These are phyloP conservation scores for Labroides dimidiatus DNA, from an alignment of 2,797 vertebrate species.

Conservation along the genomic window DNA sequence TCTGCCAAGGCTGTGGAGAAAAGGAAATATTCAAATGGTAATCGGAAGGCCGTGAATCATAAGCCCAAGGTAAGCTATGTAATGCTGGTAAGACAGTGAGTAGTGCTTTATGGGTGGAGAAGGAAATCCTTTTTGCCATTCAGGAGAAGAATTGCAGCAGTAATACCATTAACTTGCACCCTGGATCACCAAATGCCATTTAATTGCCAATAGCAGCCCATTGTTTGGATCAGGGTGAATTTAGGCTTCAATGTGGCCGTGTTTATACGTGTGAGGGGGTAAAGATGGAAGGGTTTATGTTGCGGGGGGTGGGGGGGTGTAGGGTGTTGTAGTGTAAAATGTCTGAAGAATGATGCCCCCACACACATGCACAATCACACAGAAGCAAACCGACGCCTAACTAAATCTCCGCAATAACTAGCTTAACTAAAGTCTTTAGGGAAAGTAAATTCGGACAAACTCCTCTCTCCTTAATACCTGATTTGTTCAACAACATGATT, in stretches of 20 bases:
- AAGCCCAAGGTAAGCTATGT: conserved; percentile 89
- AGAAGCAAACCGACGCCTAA: conserved; percentile 88
- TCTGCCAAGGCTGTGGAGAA: conserved; percentile 69
- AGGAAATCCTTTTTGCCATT: conserved; percentile 87
- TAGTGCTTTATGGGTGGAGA: conserved; percentile 86
- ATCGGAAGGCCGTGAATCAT: conserved; percentile 86
- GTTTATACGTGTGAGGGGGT: conserved; percentile 69
- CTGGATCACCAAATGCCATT: conserved; percentile 87
- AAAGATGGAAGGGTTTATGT: conserved; percentile 80
- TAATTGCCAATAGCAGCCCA: conserved; percentile 87
- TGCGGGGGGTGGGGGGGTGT: conserved; percentile 71
- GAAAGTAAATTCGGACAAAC: conserved; percentile 99
- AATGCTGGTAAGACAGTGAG: conserved; percentile 89
- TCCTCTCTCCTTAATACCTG: conserved; percentile 98
- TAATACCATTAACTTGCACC: conserved; percentile 89
- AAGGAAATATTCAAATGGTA: conserved; percentile 87
- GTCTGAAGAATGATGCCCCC: conserved; percentile 84
- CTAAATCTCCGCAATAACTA: conserved; percentile 98
- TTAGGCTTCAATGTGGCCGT: conserved; percentile 72
- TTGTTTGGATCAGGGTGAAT: conserved; percentile 84
- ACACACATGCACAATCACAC: conserved; percentile 82
- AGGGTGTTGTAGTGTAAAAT: conserved; percentile 83
- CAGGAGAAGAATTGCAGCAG: conserved; percentile 86
- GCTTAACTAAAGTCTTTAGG: conserved; percentile 99
- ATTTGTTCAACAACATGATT: conserved; percentile 99